These are phyloP conservation scores for Drosophila anomelani DNA, from an alignment of 2,888 invertebrate genomes.

Conservation along the genomic window DNA sequence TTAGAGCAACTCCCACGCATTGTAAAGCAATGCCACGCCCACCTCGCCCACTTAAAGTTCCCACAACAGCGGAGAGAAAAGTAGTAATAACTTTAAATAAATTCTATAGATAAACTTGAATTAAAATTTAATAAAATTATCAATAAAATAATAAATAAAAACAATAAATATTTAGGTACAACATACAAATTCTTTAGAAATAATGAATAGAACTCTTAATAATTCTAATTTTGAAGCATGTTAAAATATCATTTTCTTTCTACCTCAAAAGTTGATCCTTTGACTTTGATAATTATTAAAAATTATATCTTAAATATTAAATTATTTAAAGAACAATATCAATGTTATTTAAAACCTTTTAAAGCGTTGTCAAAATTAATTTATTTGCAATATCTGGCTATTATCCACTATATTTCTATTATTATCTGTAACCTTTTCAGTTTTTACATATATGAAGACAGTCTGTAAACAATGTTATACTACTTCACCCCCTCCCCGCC, in stretches of 20 bases:
- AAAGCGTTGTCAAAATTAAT: not conserved
- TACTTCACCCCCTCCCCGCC: slow-evolving; percentile 2
- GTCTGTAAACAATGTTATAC: slow-evolving; percentile 54
- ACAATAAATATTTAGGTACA: not conserved
- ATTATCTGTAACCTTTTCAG: not conserved
- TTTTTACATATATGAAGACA: slow-evolving; percentile 23
- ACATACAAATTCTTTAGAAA: too few species aligned
- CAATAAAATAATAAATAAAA: not conserved
- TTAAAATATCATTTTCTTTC: too few species aligned
- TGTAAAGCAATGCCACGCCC: slow-evolving; percentile 36
- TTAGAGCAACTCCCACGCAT: slow-evolving; percentile 40
- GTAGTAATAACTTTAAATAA: not conserved
- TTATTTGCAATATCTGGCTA: not conserved
- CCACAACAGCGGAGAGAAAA: not conserved
- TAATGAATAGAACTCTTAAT: too few species aligned
- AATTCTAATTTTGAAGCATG: not conserved
- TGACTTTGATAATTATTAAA: not conserved
- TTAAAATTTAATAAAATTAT: too few species aligned
- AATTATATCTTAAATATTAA: too few species aligned
- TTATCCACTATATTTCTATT: not conserved
- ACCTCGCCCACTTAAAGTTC: slow-evolving; percentile 19
- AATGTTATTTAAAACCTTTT: not conserved
- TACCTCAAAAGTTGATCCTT: too few species aligned
- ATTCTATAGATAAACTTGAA: not conserved
- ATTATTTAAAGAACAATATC: too few species aligned